Evolutionary conservation across 2,888 invertebrate species (phyloP), one percentile per base, ranked within the genome.

Genomic region (Chesias legatella): DNA sequence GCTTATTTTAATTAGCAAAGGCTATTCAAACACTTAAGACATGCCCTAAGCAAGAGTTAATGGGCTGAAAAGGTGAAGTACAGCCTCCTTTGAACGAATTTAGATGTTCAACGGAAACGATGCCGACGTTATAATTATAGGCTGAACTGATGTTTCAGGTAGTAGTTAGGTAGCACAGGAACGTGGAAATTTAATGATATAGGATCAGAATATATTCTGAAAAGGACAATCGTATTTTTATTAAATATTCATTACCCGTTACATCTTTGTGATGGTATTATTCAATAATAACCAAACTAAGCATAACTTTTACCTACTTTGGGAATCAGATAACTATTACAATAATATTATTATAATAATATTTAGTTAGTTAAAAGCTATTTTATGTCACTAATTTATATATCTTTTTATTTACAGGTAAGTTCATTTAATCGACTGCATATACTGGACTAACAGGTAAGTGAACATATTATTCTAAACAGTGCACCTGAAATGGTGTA

Each of bases 31-130:
- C 58, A 71, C 68, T 63, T 62, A 66, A 62, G 62, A 66, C 73
- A 60, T 60, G 60, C 58, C 67, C 67, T 73, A 63, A 73, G 51
- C 53, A 48, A 56, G 60, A 68, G 67, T 62, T 74, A 73, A 75
- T 74, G 69, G 66, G 62, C 63, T 74, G 74, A 70, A 65, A 66
- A 69, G 71, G 70, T 67, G 62, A 62, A 63, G 63, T 62, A 67
- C 64, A 62, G 63, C 51, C 60, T 63, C 65, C 71, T 77, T 73
- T 75, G 72, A 76, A 73, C 70, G 69, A 65, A 69, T 73, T 73
- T 68, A 63, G 63, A 61, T 57, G 56, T 60, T 67, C 56, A 59
- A 54, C 43, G 62, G 58, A 60, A 63, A 60, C 62, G 54, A 51
- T 58, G 51, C 39, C 33, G 48, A 41, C 44, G 49, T 53, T 58